Evolutionary conservation across 2,888 invertebrate genomes (phyloP).

Genomic region (Aspidiotus rigidus): DNA sequence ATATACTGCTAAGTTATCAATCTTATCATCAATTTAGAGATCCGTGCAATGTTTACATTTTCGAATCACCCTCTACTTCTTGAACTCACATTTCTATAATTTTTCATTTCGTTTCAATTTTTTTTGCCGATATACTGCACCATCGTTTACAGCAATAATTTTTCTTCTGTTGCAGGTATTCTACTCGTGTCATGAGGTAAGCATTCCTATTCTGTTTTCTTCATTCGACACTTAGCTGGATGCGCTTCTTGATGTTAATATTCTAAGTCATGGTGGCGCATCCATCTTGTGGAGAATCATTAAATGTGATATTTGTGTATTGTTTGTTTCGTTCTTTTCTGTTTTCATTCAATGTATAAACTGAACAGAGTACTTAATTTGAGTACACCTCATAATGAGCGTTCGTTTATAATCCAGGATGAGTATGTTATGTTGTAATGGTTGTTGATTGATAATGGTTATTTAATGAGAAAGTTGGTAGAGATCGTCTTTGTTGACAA

Average conservation of each 20-base stretch:
- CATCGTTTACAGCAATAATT: background rate
- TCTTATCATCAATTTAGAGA: too few species aligned
- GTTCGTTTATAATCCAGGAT: constrained; percentile 33
- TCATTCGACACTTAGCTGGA: background rate
- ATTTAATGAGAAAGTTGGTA: constrained; percentile 30
- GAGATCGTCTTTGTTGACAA: constrained; percentile 26
- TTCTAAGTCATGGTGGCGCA: background rate
- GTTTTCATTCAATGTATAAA: background rate
- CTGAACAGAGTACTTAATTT: background rate
- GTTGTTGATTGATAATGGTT: constrained; percentile 29
- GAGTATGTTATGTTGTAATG: constrained; percentile 30
- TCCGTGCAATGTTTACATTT: too few species aligned
- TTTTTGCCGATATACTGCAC: background rate
- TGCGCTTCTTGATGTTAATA: background rate
- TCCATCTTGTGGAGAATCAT: background rate
- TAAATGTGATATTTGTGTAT: background rate
- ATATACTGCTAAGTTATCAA: too few species aligned
- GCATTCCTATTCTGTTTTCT: background rate
- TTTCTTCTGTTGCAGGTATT: constrained; percentile 19
- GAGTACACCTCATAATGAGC: constrained; percentile 27
- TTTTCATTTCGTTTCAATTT: background rate
- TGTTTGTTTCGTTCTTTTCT: background rate
- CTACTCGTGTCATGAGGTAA: constrained; percentile 24
- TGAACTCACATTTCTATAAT: background rate
- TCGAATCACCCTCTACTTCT: too few species aligned